A percentile compares a stretch with the other conserved stretches of the same genome.
phyloP scores from a whole-genome alignment of 2,888 invertebrate genomes.

The Physocephala rufipes region DNA sequence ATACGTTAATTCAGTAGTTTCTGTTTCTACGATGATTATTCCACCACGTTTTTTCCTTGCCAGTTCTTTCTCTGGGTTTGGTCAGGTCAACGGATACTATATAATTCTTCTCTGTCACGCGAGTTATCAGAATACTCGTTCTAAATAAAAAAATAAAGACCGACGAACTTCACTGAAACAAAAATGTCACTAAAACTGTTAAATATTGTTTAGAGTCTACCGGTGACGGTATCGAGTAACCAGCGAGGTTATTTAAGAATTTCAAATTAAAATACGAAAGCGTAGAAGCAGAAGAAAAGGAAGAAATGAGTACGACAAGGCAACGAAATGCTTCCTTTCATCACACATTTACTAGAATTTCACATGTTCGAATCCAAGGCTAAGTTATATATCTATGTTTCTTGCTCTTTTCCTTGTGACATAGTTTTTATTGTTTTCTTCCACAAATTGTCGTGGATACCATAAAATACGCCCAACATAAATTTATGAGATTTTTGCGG shows the following conservation, averaged over 20 bases:
- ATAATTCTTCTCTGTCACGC: conserved; percentile 66
- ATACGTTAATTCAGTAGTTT: neutral
- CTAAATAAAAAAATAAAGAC: conserved; percentile 36
- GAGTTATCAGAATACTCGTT: conserved; percentile 52
- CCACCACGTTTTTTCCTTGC: no score
- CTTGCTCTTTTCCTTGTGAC: conserved; percentile 32
- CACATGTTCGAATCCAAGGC: neutral
- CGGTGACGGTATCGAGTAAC: conserved; percentile 26
- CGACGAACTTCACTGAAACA: neutral
- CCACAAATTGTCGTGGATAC: conserved; percentile 47
- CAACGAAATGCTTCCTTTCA: conserved; percentile 28
- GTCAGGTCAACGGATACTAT: conserved; percentile 66
- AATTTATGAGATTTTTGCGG: conserved; percentile 37
- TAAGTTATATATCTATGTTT: neutral
- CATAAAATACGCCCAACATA: conserved; percentile 52
- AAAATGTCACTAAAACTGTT: neutral
- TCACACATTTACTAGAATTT: conserved; percentile 36
- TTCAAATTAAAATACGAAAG: neutral
- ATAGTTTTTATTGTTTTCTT: conserved; percentile 62
- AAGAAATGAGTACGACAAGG: conserved; percentile 46
- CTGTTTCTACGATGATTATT: neutral
- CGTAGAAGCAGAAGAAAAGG: conserved; percentile 40
- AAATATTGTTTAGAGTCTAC: neutral
- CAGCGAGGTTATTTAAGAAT: conserved; percentile 38
- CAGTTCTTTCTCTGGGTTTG: conserved; percentile 51